Percentiles rank a stretch among this genome's conserved stretches.
These are phyloP conservation scores for Frankliniella intonsa DNA, from an alignment of 2,888 invertebrate genomes.

Conservation along the genomic window DNA sequence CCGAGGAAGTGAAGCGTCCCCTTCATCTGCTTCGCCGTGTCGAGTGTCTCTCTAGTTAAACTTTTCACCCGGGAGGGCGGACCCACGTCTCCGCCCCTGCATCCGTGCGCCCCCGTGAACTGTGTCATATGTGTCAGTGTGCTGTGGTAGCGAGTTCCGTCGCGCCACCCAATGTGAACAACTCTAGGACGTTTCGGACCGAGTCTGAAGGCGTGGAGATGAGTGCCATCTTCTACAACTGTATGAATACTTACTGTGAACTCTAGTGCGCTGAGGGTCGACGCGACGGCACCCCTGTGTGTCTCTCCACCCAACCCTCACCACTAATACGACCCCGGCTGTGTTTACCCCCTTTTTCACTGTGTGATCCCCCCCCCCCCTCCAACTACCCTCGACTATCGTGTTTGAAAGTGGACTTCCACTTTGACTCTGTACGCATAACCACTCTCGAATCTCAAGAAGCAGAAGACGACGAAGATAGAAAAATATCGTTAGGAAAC, in stretches of 20 bases:
- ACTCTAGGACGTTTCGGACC: constrained; percentile 4
- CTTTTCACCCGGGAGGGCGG: constrained; percentile 14
- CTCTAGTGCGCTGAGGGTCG: constrained; percentile 21
- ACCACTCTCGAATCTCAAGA: constrained; percentile 15
- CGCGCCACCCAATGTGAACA: neutral
- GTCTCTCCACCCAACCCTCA: neutral
- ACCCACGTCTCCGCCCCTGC: neutral
- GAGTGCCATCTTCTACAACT: constrained; percentile 15
- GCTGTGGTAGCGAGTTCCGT: neutral
- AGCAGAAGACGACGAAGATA: neutral
- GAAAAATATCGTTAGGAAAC: no score
- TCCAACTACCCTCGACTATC: no score
- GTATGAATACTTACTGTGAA: constrained; percentile 22
- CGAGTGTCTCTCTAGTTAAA: neutral
- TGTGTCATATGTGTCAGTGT: neutral
- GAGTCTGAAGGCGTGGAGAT: constrained; percentile 7
- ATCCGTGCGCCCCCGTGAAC: neutral
- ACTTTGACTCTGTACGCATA: neutral
- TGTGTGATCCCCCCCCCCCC: neutral
- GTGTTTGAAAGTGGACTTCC: neutral
- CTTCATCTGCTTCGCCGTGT: neutral
- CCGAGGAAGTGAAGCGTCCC: neutral
- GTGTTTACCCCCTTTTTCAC: neutral
- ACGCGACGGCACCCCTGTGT: no score
- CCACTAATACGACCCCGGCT: neutral